Evolutionary conservation across 1,140 invertebrate species (phyloP), one percentile per base, ranked within the genome.

Genomic region (Anagrus nilaparvatae): DNA sequence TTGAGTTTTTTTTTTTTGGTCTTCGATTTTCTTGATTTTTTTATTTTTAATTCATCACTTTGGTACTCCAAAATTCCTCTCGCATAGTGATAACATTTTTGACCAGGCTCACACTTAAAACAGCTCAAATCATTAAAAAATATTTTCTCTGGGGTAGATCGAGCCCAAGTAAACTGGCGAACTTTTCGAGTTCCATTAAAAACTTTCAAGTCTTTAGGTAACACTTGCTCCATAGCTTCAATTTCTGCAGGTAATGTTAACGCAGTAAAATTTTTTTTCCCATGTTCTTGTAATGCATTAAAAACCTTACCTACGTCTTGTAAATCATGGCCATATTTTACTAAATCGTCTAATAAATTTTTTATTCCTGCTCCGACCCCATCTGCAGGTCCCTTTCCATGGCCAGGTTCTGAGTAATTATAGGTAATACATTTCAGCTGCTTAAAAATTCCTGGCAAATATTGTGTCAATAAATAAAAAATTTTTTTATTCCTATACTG

Each of bases 301-400:
- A 33, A 4, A 9, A 33, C 10, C 10, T 13, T 17, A 3, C 10
- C 31, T 10, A 33, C 12, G 18, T 33, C 17, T 4, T 17, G 9
- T 17, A 33, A 9, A 33, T 33, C 31, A 17, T n/a, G n/a, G 12
- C 18, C 48, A 29, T 12, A 14, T 2, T 47, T 48, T 18, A 52
- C 43, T 7, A 36, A 3, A 4, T 18, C 17, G 21, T 36, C 21
- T 20, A 19, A 14, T 20, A 19, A 20, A 4, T 19, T 14, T 36
- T 36, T 36, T 10, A 36, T 12, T 7, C 9, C 10, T 12, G 8
- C 34, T 21, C 19, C 34, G 32, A 52, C 33, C 1, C 51, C 48
- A 39, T 53, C 51, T n/a, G 48, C 44, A 12, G 48, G 31, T 1
- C 35, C 48, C 38, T 48, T 52, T 23, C 43, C 51, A 17, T 33